Evolutionary conservation across 2,888 invertebrate genomes (phyloP).

Genomic region (Hymenopus coronatus): DNA sequence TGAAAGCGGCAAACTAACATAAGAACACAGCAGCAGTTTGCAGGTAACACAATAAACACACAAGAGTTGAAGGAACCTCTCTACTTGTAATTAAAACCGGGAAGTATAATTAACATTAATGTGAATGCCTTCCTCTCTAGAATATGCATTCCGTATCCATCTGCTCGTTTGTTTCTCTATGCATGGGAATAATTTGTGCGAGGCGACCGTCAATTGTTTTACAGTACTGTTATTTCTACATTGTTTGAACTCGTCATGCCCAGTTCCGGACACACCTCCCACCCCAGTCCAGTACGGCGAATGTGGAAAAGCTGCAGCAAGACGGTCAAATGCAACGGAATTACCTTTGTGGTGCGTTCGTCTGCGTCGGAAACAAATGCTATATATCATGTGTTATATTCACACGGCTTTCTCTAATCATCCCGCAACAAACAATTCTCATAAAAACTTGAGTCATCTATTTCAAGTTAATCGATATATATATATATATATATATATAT

Average conservation of each 20-base stretch:
- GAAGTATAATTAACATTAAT: neutral
- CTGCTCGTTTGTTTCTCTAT: neutral
- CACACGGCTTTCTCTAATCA: too few species aligned
- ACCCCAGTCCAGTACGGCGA: too few species aligned
- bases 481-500: too few species aligned
- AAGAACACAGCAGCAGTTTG: neutral
- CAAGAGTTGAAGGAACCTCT: neutral
- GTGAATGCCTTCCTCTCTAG: neutral
- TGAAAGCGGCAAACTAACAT: too few species aligned
- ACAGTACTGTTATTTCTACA: neutral
- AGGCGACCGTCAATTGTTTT: neutral
- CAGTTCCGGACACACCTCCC: neutral
- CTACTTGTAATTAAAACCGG: neutral
- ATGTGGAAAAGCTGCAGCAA: neutral
- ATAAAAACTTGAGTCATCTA: too few species aligned
- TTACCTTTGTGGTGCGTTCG: too few species aligned
- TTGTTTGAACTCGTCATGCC: neutral
- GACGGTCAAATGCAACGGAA: too few species aligned
- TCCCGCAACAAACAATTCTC: too few species aligned
- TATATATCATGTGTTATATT: too few species aligned
- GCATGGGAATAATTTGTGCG: neutral
- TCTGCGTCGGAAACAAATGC: too few species aligned
- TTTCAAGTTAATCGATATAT: too few species aligned
- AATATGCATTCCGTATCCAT: neutral
- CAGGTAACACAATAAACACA: neutral